A percentile compares a stretch with the other conserved stretches of the same genome.
phyloP scores from a whole-genome alignment of 2,113 vertebrate genomes.

The Synodontis membranacea region DNA sequence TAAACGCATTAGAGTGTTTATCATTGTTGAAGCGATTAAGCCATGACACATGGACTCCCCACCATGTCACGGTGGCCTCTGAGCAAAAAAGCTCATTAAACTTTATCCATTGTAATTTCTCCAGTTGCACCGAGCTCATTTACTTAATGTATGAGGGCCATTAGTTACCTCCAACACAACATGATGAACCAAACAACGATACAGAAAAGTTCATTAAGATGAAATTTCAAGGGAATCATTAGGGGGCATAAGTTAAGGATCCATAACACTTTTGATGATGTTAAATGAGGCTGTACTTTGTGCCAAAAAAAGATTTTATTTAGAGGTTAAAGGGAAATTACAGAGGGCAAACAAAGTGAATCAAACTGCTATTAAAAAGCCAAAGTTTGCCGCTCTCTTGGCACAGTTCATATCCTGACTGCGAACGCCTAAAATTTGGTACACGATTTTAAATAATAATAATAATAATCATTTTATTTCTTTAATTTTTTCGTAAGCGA shows the following conservation, averaged over 20 bases:
- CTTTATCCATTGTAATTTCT: conserved; percentile 86
- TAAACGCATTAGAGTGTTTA: conserved; percentile 53
- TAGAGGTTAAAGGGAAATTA: conserved; percentile 29
- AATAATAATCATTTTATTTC: neutral
- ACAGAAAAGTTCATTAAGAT: conserved; percentile 87
- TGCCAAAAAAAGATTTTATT: conserved; percentile 48
- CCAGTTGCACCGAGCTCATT: conserved; percentile 84
- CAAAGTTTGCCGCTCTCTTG: conserved; percentile 8
- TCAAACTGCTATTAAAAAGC: conserved; percentile 41
- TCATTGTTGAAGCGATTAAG: conserved; percentile 71
- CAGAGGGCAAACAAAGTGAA: conserved; percentile 31
- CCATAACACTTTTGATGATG: conserved; percentile 49
- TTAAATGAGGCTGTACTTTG: conserved; percentile 85
- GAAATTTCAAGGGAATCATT: conserved; percentile 87
- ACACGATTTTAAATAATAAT: neutral
- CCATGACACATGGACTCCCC: conserved; percentile 83
- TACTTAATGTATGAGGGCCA: conserved; percentile 92
- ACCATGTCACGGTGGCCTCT: conserved; percentile 74
- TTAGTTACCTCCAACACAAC: conserved; percentile 84
- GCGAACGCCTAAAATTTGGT: neutral
- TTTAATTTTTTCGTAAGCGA: neutral
- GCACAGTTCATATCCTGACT: neutral
- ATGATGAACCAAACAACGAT: conserved; percentile 86
- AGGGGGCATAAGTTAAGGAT: conserved; percentile 81
- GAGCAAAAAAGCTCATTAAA: conserved; percentile 78